Base-by-base conservation (phyloP, 2,888 invertebrate genomes). In the Eristalis pertinax region DNA sequence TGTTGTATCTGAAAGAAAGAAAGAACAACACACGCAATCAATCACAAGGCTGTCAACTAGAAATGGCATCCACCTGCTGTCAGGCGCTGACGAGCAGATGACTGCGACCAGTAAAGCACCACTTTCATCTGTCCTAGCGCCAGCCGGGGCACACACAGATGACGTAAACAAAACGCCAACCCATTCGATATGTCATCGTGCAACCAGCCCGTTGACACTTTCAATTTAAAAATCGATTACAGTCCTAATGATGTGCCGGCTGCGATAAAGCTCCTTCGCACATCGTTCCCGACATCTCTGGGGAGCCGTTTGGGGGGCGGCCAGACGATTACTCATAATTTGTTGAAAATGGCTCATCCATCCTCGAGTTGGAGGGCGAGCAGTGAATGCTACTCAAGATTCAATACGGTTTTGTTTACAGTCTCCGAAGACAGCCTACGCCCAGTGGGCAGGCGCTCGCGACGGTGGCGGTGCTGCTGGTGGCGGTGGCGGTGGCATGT, bases 371-470 rank as follows among this genome's bases (percentile, higher is more conserved):
- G 1, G 32, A 15, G 22, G 56, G 38, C 43, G 50, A 63, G 63
- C 43, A 78, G 63, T 58, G 35, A 32, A 74, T 35, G 60, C 63
- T 56, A 56, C 35, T 15, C 15, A 43, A 38, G 19, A 38, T 24
- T 63, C 19, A 19, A 60, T 73, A 43, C 43, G n/a, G 64, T 64
- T 75, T 70, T 86, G 78, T 86, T 83, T 86, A 86, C 50, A 24
- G 13, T 41, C 32, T 29, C n/a, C 26, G 43, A 43, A 50, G 50
- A 50, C 50, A 50, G 50, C 50, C 50, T 50, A 19, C 50, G 50
- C 7, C 50, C 19, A 19, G 50, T 50, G 19, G 50, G 1, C 19
- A 32, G 32, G 32, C 32, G 32, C 8, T 32, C 13, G 38, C 35
- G 35, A 11, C 11, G 35, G 35, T 38, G 35, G 35, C 13, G 38